phyloP scores from a whole-genome alignment of 2,888 invertebrate species.

The Heliconius ethilla region DNA sequence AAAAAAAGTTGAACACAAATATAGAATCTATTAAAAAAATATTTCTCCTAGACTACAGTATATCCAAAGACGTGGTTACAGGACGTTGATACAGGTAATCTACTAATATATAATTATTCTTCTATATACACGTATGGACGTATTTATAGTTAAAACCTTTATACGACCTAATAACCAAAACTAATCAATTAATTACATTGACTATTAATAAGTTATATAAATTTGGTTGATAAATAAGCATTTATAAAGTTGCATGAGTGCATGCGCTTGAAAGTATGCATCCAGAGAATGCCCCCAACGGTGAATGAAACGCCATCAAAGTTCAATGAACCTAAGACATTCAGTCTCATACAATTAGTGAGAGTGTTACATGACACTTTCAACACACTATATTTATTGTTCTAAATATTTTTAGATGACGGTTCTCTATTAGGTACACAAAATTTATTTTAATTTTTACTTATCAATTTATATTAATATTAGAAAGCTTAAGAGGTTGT shows the following conservation, averaged over 20 bases:
- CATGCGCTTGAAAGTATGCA: conserved; percentile 37
- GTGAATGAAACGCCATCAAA: conserved; percentile 37
- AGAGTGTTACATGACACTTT: conserved; percentile 8
- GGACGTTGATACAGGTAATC: no score
- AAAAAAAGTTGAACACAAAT: background rate
- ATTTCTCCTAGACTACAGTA: background rate
- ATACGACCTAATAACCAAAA: background rate
- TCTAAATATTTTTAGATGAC: background rate
- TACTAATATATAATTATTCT: no score
- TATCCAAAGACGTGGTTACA: background rate
- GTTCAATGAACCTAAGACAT: conserved; percentile 39
- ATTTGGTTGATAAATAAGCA: background rate
- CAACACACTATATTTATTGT: background rate
- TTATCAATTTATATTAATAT: no score
- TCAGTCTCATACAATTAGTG: conserved; percentile 27
- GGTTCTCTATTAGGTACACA: no score
- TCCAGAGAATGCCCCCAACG: conserved; percentile 40
- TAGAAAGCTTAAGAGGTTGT: no score
- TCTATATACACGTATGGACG: no score
- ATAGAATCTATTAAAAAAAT: background rate
- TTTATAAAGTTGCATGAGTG: conserved; percentile 33
- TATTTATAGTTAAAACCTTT: no score
- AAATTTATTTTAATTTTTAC: no score
- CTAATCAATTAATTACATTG: background rate
- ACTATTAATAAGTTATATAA: background rate